A percentile compares a stretch with the other conserved stretches of the same genome.
phyloP scores from a whole-genome alignment of 1,140 invertebrate genomes.

The Trichoplusia ni region DNA sequence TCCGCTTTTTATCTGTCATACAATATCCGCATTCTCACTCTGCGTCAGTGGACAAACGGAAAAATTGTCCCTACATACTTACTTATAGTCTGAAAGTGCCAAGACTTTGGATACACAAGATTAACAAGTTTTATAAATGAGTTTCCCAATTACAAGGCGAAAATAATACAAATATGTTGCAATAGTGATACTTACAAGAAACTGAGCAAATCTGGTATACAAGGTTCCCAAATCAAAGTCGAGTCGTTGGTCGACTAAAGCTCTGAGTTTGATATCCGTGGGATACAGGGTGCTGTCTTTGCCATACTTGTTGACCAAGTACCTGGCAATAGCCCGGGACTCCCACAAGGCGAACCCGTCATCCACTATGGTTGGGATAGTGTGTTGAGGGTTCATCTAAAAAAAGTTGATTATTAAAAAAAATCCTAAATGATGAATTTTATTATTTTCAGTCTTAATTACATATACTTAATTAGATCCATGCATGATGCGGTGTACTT shows the following conservation, averaged over 20 bases:
- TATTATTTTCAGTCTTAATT: too few relatives aligned
- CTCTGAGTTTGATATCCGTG: conserved; percentile 85
- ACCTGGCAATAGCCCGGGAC: conserved; percentile 86
- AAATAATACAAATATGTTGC: background rate
- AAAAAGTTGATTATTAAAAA: too few relatives aligned
- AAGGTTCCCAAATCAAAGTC: conserved; percentile 88
- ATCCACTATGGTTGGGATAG: conserved; percentile 84
- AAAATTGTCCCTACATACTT: too few relatives aligned
- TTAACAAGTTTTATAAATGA: background rate
- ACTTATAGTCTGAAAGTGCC: too few relatives aligned
- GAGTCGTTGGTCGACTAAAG: conserved; percentile 87
- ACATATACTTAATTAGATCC: too few relatives aligned
- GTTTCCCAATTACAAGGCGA: background rate
- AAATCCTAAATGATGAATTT: too few relatives aligned
- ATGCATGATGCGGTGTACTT: too few relatives aligned
- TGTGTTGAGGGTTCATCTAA: conserved; percentile 85
- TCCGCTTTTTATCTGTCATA: too few relatives aligned
- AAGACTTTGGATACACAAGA: too few relatives aligned
- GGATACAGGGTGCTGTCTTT: conserved; percentile 85
- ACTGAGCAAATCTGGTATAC: conserved; percentile 83
- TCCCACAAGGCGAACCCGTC: conserved; percentile 85
- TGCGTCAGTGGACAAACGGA: too few relatives aligned
- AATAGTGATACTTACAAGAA: conserved; percentile 83
- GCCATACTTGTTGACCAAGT: conserved; percentile 86
- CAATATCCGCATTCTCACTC: too few relatives aligned